These are phyloP conservation scores for Aricia agestis DNA, from an alignment of 1,140 invertebrate genomes.

Conservation along the genomic window DNA sequence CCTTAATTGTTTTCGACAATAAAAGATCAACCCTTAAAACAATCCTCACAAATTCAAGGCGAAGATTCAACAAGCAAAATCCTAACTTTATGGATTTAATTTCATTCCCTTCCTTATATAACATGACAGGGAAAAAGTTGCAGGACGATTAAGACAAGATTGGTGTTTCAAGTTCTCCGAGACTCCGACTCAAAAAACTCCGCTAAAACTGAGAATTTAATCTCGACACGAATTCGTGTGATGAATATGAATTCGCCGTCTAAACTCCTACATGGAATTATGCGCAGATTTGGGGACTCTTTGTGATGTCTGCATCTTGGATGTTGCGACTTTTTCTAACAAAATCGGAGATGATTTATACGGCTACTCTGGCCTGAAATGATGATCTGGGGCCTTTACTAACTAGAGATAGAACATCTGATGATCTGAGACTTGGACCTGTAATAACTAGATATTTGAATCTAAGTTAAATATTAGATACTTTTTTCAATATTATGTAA, in stretches of 20 bases:
- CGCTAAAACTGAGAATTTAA: slow-evolving; percentile 11
- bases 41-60: background rate
- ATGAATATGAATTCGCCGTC: slow-evolving; percentile 7
- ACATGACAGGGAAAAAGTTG: slow-evolving; percentile 13
- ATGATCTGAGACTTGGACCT: too few species aligned
- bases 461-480: too few species aligned
- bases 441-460: too few species aligned
- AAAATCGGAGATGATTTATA: background rate
- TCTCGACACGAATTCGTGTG: slow-evolving; percentile 10
- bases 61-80: background rate
- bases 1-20: too few species aligned
- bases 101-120: slow-evolving; percentile 6
- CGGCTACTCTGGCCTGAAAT: too few species aligned
- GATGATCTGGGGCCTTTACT: too few species aligned
- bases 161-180: slow-evolving; percentile 13
- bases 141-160: slow-evolving; percentile 16
- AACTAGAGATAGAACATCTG: too few species aligned
- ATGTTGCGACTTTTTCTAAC: background rate
- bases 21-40: background rate
- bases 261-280: slow-evolving; percentile 4
- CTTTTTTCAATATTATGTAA: too few species aligned
- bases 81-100: slow-evolving; percentile 10
- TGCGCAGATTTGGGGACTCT: background rate
- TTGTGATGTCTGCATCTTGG: background rate
- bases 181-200: slow-evolving; percentile 2